phyloP scores from a whole-genome alignment of 2,113 vertebrate genomes.

The Athene noctua region DNA sequence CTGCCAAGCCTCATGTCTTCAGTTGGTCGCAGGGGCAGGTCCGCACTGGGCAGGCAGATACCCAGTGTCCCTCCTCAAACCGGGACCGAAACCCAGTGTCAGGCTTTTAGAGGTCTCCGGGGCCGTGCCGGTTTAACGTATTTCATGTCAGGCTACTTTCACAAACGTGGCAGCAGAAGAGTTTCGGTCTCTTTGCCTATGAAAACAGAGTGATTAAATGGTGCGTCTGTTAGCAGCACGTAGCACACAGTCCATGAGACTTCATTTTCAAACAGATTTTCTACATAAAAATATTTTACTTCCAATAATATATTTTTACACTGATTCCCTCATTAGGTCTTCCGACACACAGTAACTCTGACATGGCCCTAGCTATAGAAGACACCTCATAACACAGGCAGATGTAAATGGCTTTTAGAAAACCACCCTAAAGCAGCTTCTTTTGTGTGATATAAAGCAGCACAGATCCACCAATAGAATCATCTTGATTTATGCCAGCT shows the following conservation, averaged over 20 bases:
- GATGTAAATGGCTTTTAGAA: neutral
- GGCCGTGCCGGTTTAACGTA: fast-evolving
- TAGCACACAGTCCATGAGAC: neutral
- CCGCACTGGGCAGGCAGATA: neutral
- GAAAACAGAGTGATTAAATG: neutral
- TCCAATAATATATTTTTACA: neutral
- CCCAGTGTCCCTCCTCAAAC: fast-evolving
- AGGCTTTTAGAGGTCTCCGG: fast-evolving
- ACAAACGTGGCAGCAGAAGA: fast-evolving
- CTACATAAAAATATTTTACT: neutral
- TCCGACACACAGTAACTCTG: neutral
- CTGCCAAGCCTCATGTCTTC: conserved; percentile 6
- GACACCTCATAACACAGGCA: neutral
- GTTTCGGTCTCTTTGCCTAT: neutral
- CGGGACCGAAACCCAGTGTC: fast-evolving
- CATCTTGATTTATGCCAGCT: neutral
- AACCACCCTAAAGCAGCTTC: neutral
- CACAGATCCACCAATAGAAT: neutral
- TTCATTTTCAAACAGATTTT: neutral
- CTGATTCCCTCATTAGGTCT: neutral
- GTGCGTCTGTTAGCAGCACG: neutral
- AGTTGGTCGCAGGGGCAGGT: neutral
- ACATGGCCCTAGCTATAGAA: neutral
- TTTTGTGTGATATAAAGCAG: neutral
- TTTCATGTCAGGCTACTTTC: fast-evolving